Base-by-base conservation (phyloP, 2,888 invertebrate species). In the Eustalomyia histrio region DNA sequence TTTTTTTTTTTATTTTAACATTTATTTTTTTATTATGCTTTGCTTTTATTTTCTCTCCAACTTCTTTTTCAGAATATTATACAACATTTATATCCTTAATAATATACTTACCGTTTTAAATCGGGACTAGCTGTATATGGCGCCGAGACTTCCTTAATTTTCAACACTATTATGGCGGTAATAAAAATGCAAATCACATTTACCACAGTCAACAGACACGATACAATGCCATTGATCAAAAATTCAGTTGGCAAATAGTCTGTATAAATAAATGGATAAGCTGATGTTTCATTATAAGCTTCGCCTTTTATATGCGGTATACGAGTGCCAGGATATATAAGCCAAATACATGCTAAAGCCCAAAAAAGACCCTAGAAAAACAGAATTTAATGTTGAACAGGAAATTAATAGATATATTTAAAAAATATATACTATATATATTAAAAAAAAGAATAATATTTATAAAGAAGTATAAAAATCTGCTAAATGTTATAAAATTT, bases 171-270 rank as follows among this genome's bases (percentile, higher is more conserved):
- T 85, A 96, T 93, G 2, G 95, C 96, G 65, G 95, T 95, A 85
- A 95, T 92, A 88, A 96, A 95, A 87, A 97, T 96, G 90, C 96
- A 95, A 86, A 94, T 92, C 79, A 97, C 96, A 89, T 97, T 97
- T 43, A 97, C 93, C 64, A 96, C 92, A 2, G 96, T 96, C 67
- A 97, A 90, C 83, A 95, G 93, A 76, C 95, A 94, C 86, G 96
- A 96, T 71, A 96, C 94, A 73, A 95, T 93, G 24, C 96, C 97
- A 87, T 96, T 94, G 79, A 95, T 92, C 67, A 94, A 93, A 87
- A 95, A 95, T 89, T 97, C 96, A 39, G 93, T 93, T 2, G 95
- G 94, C 85, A 96, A 91, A 88, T 95, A 94, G 85, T 94, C 93
- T 65, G 94, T 94, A 88, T 96, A 96, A 33, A 94, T 87, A 39